Base-by-base conservation (phyloP, 2,113 vertebrate species). In the Cephalopterus ornatus region DNA sequence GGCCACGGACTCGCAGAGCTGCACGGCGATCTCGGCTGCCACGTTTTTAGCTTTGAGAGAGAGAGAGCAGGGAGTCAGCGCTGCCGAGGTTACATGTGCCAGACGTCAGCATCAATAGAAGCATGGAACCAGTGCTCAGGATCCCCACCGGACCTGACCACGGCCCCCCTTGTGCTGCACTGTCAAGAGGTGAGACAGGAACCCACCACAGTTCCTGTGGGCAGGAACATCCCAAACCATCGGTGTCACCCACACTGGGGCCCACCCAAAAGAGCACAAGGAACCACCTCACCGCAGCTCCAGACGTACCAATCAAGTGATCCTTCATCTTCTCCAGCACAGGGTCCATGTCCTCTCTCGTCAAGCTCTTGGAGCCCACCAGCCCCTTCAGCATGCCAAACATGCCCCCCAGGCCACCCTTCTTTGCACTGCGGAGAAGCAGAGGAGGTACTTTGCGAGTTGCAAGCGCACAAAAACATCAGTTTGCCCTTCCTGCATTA, bases 251-350 rank as follows among this genome's bases (percentile, higher is more conserved):
- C 23, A 14, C 32, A 8, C 30, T 1, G 1, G 22, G 15, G 32
- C 17, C 32, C 41, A n/a, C 17, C 33, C 3, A 1, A 19, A 2
- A 10, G 23, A 47, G 30, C 20, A 2, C 27, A 19, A 16, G 32
- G 42, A 88, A 66, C 24, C 1, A 1, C 6, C 32, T 42, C 14
- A 2, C 4, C 2, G 12, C 0, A 0, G 17, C 56, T 39, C 70
- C 49, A 26, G 16, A 46, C 96, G 0, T 97, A 99, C 99, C 98
- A 4, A 99, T 99, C 90, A 99, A 98, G 93, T 99, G 99, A 94
- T 99, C 99, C 77, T 97, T 99, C 99, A 99, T 99, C 98, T 99
- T 99, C 73, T 99, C 99, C 97, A 99, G 97, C 11, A 99, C 98
- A 0, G 99, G 98, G 56, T 99, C 99, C 99, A 99, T 99, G 97